These are phyloP conservation scores for Actinia equina DNA, from an alignment of 64 coral and sea anemone species.

Conservation along the genomic window DNA sequence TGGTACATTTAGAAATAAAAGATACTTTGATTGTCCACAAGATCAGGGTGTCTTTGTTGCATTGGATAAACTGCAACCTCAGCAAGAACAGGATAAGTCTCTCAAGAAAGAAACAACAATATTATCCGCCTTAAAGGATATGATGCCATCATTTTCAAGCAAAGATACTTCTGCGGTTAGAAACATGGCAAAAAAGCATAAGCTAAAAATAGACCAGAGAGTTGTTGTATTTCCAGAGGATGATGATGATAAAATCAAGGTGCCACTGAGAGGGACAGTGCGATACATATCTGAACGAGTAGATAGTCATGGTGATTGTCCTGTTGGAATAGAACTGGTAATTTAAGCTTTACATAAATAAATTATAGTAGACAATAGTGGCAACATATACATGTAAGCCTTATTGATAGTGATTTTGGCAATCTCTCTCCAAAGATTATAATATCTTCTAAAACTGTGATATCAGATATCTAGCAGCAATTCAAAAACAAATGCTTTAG, in stretches of 20 bases:
- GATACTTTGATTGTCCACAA: slow-evolving; percentile 45
- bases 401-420: no score
- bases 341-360: background rate
- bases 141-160: slow-evolving; percentile 6
- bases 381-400: no score
- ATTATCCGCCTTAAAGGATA: background rate
- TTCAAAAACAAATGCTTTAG: no score
- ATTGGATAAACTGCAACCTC: slow-evolving; percentile 65
- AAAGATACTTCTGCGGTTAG: background rate
- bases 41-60: slow-evolving; percentile 71
- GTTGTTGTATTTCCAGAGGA: slow-evolving; percentile 4
- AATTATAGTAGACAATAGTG: no score
- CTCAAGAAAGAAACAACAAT: background rate
- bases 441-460: no score
- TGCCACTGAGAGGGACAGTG: slow-evolving; percentile 27
- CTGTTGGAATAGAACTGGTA: slow-evolving; percentile 55
- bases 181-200: background rate
- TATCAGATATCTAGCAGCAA: no score
- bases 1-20: slow-evolving; percentile 61
- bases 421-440: no score
- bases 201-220: slow-evolving; percentile 39
- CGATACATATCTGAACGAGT: slow-evolving; percentile 20
- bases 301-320: background rate
- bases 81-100: background rate
- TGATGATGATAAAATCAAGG: background rate